Base-by-base conservation (phyloP, 2,113 vertebrate genomes). In the Natator depressus region DNA sequence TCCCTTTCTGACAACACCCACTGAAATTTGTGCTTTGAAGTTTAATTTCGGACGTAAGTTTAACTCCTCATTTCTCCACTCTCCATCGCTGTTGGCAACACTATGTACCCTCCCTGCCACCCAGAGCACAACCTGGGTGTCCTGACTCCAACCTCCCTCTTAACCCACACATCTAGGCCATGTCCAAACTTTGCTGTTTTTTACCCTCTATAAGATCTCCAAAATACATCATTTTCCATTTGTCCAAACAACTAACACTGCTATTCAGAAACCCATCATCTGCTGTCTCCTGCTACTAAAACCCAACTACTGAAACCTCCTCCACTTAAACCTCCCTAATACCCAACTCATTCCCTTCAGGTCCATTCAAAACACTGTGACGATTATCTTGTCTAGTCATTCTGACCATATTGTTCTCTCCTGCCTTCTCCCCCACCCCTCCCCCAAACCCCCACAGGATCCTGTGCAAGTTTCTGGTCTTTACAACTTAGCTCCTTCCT, bases 141-240 rank as follows among this genome's bases (percentile, higher is more conserved):
- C 50, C 88, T 93, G 69, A 76, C 24, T 3, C n/a, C 1, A 79
- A 85, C 31, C 0, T 90, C n/a, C 35, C 29, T 78, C 42, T 78
- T 46, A 25, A 47, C 42, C 42, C 75, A 47, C 24, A 22, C n/a
- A 47, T 78, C 75, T 78, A 78, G 46, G 75, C 75, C 35, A 9
- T 0, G 90, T 65, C 35, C 16, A 20, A 85, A 0, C 3, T 14
- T 16, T n/a, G 4, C 4, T 3, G 50, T 25, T 54, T 38, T 9
- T 54, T 25, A 6, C n/a, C 35, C 35, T 55, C 22, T 5, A 8
- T 53, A 82, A 27, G n/a, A 38, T 20, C 65, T 72, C 65, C 65
- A 72, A 38, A 72, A 38, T 38, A 22, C 19, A 72, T 69, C 17
- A n/a, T 69, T 69, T 65, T 69, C 62, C 62, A 9, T 19, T 7